Conservation (phyloP, 2,797 vertebrate genomes). For the Pterois miles region DNA sequence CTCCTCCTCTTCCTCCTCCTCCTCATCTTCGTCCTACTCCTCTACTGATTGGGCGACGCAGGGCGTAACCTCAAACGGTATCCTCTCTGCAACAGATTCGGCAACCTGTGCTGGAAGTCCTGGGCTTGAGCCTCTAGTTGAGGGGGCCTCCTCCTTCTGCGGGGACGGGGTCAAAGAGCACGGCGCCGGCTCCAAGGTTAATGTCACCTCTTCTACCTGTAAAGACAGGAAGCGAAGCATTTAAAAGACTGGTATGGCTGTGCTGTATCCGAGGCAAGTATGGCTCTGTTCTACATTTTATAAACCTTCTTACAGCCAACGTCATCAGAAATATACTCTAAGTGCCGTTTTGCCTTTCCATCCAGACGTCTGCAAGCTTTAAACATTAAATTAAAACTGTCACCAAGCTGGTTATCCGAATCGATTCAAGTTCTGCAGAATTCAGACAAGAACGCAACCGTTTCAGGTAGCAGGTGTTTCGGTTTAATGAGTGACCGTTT, state of each 20-base stretch:
- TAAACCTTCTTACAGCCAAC: too few relatives aligned
- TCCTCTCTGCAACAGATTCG: slow-evolving; percentile 72
- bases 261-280: background rate
- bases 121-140: slow-evolving; percentile 81
- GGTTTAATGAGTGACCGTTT: too few relatives aligned
- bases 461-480: too few relatives aligned
- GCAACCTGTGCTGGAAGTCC: slow-evolving; percentile 61
- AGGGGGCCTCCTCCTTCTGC: slow-evolving; percentile 84
- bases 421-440: too few relatives aligned
- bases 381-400: too few relatives aligned
- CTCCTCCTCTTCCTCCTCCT: slow-evolving; percentile 86
- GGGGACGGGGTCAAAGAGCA: slow-evolving; percentile 83
- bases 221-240: background rate
- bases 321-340: too few relatives aligned
- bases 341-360: too few relatives aligned
- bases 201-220: slow-evolving; percentile 89
- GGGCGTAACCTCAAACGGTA: slow-evolving; percentile 90
- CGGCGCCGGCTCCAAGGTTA: slow-evolving; percentile 90
- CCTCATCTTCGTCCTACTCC: slow-evolving; percentile 88
- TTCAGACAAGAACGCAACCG: too few relatives aligned
- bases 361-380: too few relatives aligned
- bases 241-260: background rate
- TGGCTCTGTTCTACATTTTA: background rate
- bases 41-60: slow-evolving; percentile 91
- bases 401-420: too few relatives aligned